phyloP scores from a whole-genome alignment of 2,888 invertebrate species.

The Esperia sulphurella region DNA sequence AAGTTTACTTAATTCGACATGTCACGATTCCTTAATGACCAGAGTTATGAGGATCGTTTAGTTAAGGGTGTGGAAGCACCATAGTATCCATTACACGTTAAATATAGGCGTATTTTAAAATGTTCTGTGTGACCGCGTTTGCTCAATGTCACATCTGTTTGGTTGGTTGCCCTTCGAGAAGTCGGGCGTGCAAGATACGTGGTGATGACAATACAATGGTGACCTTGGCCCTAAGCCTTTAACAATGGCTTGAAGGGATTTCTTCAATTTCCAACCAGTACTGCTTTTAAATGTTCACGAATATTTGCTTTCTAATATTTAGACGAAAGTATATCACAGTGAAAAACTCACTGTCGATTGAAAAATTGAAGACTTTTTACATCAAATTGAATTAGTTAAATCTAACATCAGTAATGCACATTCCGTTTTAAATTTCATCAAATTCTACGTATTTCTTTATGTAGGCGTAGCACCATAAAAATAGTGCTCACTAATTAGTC shows the following conservation, averaged over 20 bases:
- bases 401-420: too few species aligned
- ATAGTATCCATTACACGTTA: not conserved
- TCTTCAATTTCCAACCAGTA: not conserved
- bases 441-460: too few species aligned
- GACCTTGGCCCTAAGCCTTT: conserved; percentile 9
- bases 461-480: too few species aligned
- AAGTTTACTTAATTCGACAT: conserved; percentile 32
- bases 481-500: too few species aligned
- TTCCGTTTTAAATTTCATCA: too few species aligned
- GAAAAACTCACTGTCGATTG: too few species aligned
- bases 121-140: conserved; percentile 20
- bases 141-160: conserved; percentile 25
- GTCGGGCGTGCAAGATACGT: conserved; percentile 2
- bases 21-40: conserved; percentile 15
- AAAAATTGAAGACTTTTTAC: too few species aligned
- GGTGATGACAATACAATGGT: conserved; percentile 4
- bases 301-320: too few species aligned
- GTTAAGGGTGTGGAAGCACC: not conserved
- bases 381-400: too few species aligned
- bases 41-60: conserved; percentile 2
- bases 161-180: conserved; percentile 15
- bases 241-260: conserved; percentile 1
- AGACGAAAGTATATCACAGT: too few species aligned
- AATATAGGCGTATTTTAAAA: not conserved
- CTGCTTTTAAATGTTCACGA: too few species aligned